Evolutionary conservation across 2,888 invertebrate species (phyloP).

Genomic region (Epirrhoe alternata): DNA sequence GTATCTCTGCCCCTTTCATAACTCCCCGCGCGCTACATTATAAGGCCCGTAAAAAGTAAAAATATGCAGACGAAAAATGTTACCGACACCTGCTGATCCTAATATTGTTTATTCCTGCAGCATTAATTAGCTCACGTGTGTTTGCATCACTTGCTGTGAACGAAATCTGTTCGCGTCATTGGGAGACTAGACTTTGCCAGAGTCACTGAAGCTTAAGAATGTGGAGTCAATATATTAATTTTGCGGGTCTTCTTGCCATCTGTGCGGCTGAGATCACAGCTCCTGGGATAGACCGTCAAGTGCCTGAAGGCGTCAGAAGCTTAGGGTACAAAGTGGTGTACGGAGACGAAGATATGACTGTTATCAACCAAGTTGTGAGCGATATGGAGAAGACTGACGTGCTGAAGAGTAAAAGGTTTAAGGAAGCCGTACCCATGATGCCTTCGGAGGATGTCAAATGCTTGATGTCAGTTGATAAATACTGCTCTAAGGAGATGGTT

Average conservation of each 20-base stretch:
- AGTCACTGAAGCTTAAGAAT: slow-evolving; percentile 26
- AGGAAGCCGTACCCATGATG: slow-evolving; percentile 60
- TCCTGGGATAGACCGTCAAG: slow-evolving; percentile 57
- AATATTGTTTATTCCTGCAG: slow-evolving; percentile 57
- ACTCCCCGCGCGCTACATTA: slow-evolving; percentile 13
- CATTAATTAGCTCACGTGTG: slow-evolving; percentile 62
- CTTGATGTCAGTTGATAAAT: slow-evolving; percentile 73
- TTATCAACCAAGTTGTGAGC: slow-evolving; percentile 66
- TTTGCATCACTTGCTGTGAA: slow-evolving; percentile 58
- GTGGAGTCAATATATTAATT: slow-evolving; percentile 39
- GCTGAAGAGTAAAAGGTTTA: slow-evolving; percentile 56
- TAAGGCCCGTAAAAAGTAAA: slow-evolving; percentile 22
- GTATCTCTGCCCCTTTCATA: slow-evolving; percentile 8
- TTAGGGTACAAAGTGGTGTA: slow-evolving; percentile 64
- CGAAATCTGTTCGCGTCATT: slow-evolving; percentile 44
- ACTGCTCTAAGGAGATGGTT: slow-evolving; percentile 71
- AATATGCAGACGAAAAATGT: slow-evolving; percentile 39
- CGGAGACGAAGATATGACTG: slow-evolving; percentile 67
- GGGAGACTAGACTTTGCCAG: slow-evolving; percentile 29
- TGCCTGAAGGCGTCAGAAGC: slow-evolving; percentile 63
- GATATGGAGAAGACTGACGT: slow-evolving; percentile 59
- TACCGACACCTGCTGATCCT: slow-evolving; percentile 57
- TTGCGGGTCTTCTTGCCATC: slow-evolving; percentile 41
- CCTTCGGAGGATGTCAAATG: slow-evolving; percentile 73
- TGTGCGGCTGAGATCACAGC: slow-evolving; percentile 50